Conservation (phyloP, 64 coral and sea anemone species). For the Hydrozoanthus tunicans region DNA sequence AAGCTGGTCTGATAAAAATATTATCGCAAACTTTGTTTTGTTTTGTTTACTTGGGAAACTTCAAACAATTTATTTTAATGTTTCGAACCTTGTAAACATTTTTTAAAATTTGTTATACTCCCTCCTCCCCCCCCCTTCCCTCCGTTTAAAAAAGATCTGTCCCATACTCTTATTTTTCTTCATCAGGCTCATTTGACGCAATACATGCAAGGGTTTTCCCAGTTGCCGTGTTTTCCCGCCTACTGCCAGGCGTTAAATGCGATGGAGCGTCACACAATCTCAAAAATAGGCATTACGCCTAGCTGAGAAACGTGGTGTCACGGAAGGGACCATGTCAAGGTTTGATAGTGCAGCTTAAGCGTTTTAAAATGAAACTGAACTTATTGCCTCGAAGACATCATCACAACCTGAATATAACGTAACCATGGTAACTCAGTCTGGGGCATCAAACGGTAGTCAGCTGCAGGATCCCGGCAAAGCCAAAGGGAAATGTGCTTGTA, state of each 20-base stretch:
- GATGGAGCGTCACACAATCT: conserved; percentile 80
- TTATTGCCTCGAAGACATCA: neutral
- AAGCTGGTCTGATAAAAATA: too few species aligned
- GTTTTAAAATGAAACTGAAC: neutral
- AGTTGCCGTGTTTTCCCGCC: conserved; percentile 72
- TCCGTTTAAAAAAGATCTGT: neutral
- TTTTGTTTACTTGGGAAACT: too few species aligned
- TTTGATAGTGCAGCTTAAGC: conserved; percentile 41
- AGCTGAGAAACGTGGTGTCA: neutral
- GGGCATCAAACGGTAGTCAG: neutral
- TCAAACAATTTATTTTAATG: too few species aligned
- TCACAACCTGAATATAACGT: neutral
- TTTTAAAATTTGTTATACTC: too few species aligned
- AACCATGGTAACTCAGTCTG: neutral
- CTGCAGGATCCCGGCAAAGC: neutral
- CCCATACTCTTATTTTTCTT: neutral
- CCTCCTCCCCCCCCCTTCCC: neutral
- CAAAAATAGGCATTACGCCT: conserved; percentile 67
- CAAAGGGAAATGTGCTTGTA: neutral
- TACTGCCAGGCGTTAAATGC: conserved; percentile 87
- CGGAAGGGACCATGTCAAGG: conserved; percentile 1
- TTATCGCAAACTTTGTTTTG: too few species aligned
- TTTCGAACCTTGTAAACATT: too few species aligned
- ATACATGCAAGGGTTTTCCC: conserved; percentile 73
- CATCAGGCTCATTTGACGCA: conserved; percentile 75